A percentile compares a stretch with the other conserved stretches of the same genome.
These are phyloP conservation scores for Gallinago jamesoni DNA, from an alignment of 2,113 vertebrate genomes.

Conservation along the genomic window DNA sequence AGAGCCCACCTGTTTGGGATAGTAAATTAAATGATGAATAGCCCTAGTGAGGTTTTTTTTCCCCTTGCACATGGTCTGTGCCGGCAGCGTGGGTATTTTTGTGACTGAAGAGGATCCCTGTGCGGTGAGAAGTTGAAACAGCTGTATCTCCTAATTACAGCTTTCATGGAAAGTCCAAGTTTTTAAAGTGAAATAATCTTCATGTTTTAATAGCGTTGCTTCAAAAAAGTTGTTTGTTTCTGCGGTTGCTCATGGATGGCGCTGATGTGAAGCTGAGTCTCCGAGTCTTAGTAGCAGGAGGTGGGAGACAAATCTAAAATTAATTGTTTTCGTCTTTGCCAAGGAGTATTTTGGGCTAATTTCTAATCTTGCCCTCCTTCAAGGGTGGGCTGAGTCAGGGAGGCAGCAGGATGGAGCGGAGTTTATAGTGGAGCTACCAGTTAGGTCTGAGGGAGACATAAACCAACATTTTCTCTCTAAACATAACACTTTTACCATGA, in stretches of 20 bases:
- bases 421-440: background rate
- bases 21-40: constrained; percentile 30
- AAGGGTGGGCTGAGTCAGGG: background rate
- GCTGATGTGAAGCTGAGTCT: background rate
- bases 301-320: background rate
- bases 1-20: constrained; percentile 65
- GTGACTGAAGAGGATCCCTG: constrained; percentile 19
- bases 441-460: background rate
- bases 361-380: background rate
- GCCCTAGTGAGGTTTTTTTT: background rate
- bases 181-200: background rate
- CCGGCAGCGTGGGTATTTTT: background rate
- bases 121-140: constrained; percentile 1
- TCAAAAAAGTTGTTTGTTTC: background rate
- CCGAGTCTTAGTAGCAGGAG: background rate
- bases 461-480: background rate
- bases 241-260: background rate
- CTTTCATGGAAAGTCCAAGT: background rate
- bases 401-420: background rate
- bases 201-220: background rate
- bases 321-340: background rate
- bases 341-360: background rate
- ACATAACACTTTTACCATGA: background rate
- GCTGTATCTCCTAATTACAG: background rate
- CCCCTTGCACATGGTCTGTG: background rate